A percentile compares a stretch with the other conserved stretches of the same genome.
phyloP scores from a whole-genome alignment of 2,888 invertebrate species.

The Monoplex corrugatus region DNA sequence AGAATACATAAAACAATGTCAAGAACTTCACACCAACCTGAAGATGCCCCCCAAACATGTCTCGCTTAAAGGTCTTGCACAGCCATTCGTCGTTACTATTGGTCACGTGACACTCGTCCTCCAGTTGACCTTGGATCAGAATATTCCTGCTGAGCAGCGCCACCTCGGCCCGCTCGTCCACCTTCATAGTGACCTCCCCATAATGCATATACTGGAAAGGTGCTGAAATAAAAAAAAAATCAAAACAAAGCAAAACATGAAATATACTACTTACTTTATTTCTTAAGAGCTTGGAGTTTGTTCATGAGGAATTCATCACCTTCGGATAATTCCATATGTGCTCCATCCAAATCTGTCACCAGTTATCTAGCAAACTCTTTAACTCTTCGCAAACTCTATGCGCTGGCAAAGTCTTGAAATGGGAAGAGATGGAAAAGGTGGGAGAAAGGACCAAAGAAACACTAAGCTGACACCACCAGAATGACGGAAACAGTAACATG shows the following conservation, averaged over 20 bases:
- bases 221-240: neutral
- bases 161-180: constrained; percentile 60
- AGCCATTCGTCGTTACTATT: constrained; percentile 29
- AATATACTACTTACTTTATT: neutral
- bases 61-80: constrained; percentile 58
- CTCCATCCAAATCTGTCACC: too few species aligned
- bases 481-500: too few species aligned
- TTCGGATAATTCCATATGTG: too few species aligned
- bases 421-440: too few species aligned
- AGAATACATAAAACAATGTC: too few species aligned
- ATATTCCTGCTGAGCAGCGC: constrained; percentile 63
- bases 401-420: too few species aligned
- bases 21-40: constrained; percentile 59
- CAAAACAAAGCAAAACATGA: neutral
- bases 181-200: constrained; percentile 51
- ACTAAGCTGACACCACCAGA: too few species aligned
- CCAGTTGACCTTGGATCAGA: constrained; percentile 59
- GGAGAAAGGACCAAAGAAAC: too few species aligned
- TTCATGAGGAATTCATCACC: too few species aligned
- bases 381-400: too few species aligned
- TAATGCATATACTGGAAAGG: constrained; percentile 51
- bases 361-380: too few species aligned
- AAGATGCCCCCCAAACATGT: constrained; percentile 71
- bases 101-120: constrained; percentile 52
- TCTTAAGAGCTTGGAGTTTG: too few species aligned